Percentiles rank a stretch among this genome's conserved stretches.
Evolutionary conservation across 2,113 vertebrate genomes (phyloP).

Genomic region (Australoheros scitulus): DNA sequence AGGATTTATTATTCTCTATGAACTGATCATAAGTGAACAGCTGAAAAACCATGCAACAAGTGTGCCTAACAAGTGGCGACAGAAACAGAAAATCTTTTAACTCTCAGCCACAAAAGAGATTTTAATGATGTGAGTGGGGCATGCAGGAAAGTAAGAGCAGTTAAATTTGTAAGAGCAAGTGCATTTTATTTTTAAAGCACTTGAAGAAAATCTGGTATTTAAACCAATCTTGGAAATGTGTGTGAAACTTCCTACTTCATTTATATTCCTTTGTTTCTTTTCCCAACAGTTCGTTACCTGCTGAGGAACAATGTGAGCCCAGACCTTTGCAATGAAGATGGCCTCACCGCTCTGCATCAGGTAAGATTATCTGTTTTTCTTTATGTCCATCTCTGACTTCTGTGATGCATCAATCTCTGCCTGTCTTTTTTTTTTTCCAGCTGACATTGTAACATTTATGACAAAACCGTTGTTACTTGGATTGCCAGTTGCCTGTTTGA

Average conservation of each 20-base stretch:
- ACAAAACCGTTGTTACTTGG: too few relatives aligned
- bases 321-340: conserved; percentile 96
- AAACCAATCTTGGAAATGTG: not conserved
- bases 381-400: not conserved
- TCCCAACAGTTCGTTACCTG: conserved; percentile 89
- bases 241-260: not conserved
- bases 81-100: not conserved
- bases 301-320: conserved; percentile 94
- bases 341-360: conserved; percentile 96
- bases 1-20: not conserved
- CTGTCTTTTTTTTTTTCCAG: fast-evolving
- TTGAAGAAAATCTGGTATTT: not conserved
- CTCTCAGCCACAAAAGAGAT: not conserved
- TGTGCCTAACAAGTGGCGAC: not conserved
- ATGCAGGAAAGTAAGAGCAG: not conserved
- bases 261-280: conserved; percentile 40
- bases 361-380: conserved; percentile 72
- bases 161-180: not conserved
- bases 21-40: not conserved
- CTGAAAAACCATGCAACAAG: not conserved
- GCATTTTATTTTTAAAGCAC: not conserved
- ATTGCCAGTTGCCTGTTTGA: too few relatives aligned
- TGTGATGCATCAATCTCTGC: fast-evolving
- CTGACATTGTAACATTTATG: not conserved
- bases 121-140: not conserved